Base-by-base conservation (phyloP, 1,140 invertebrate species). In the Orchesella cincta region DNA sequence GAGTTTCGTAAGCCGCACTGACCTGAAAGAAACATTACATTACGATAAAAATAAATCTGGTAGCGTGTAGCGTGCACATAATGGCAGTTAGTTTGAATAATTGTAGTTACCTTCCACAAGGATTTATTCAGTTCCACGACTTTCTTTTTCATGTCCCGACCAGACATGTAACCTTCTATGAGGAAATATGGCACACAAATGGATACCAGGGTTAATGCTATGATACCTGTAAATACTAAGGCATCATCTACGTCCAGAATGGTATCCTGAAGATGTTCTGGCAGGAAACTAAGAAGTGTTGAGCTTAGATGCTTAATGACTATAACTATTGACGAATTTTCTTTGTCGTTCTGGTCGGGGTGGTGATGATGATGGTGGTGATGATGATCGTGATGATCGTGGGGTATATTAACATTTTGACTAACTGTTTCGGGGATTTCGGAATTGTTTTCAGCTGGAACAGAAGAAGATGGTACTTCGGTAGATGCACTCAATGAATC, bases 141-240 rank as follows among this genome's bases (percentile, higher is more conserved):
- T 51, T 82, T 80, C 57, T 78, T 82, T 36, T 82, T 82, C 18
- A 82, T 33, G 16, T 79, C 79, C 28, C 76, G 46, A 0, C 78
- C 75, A 18, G 79, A 73, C 36, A 82, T 35, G 34, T 78, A 75
- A 26, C 51, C 73, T 31, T 82, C 79, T 29, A 82, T 79, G 57
- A 82, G 71, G 34, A 76, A 82, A 71, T 80, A 82, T n/a, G 81
- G 81, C 26, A 82, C 79, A 76, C 81, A 82, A 52, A 80, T 79
- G 5, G 79, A 80, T 2, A 82, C 70, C 2, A 82, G 62, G 1
- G 78, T 79, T 3, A 82, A 62, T 20, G 79, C 81, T 67, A 82
- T 79, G 35, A 82, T 82, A 46, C 81, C 79, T 23, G 79, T 80
- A 26, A 82, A 79, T 20, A 82, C 74, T 26, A 80, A 71, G 1